Evolutionary conservation across 2,888 invertebrate genomes (phyloP), one percentile per base, ranked within the genome.

Genomic region (Cephalotes varians): DNA sequence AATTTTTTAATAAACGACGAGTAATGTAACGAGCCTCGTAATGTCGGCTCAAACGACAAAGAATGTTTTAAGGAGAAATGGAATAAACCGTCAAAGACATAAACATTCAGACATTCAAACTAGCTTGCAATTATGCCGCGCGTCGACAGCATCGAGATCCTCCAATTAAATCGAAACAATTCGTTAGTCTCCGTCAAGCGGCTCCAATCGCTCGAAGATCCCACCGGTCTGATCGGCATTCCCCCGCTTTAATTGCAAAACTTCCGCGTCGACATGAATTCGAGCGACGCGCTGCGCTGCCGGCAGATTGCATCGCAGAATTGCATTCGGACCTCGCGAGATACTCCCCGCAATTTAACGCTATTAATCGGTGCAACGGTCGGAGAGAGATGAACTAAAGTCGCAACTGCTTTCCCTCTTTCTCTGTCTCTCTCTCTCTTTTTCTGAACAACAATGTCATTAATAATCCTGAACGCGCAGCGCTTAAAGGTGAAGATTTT

Each of bases 91-190:
- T 12, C 31, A 31, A 56, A 56, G 56, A 25, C 71, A n/a, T 25
- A 71, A 71, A 44, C 44, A 15, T 34, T 40, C 18, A 71, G 56
- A 44, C 44, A 15, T 34, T 40, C 18, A 21, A 54, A 56, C 40
- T 56, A 40, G 54, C 31, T 56, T 10, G 60, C 31, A 21, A 77
- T 44, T 69, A 44, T 51, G 7, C 1, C 7, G 9, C 7, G 9
- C n/a, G 5, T 18, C 51, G 76, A 51, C 65, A 54, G 44, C 71
- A 44, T 71, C 71, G 31, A 40, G 54, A 56, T 60, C 25, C 58
- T 58, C 18, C 54, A 64, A 71, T 69, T 69, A 82, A 82, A 62
- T 62, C 74, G 82, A 54, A 67, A 60, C 37, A 76, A 60, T 76
- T 49, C 34, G 25, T 58, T 73, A 44, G 79, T 49, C 44, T 56